A percentile compares a stretch with the other conserved stretches of the same genome.
Conservation (phyloP, 1,140 invertebrate genomes). For the Hydropsyche tenuis region DNA sequence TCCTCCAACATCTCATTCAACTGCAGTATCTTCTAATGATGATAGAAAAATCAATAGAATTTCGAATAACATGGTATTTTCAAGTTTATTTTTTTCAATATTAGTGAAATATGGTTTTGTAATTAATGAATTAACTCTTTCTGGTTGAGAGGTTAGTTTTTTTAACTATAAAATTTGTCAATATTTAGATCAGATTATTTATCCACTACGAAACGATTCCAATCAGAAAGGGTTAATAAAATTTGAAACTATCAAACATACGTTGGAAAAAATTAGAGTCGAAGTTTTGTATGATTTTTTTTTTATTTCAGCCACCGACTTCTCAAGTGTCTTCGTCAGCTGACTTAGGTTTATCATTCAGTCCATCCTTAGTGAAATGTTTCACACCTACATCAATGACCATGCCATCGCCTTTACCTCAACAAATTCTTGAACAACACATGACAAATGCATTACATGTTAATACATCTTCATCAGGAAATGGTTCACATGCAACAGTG, state of each 20-base stretch:
- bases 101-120: no score
- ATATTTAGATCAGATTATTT: no score
- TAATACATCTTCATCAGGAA: conserved; percentile 48
- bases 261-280: no score
- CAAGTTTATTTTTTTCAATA: no score
- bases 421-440: conserved; percentile 35
- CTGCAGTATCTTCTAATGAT: not conserved
- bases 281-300: no score
- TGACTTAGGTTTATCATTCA: conserved; percentile 18
- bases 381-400: conserved; percentile 6
- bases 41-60: conserved; percentile 9
- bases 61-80: conserved; percentile 10
- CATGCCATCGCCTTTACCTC: not conserved
- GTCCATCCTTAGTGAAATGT: conserved; percentile 1
- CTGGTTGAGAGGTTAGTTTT: no score
- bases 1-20: conserved; percentile 23
- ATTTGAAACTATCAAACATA: no score
- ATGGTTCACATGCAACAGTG: conserved; percentile 41
- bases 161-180: no score
- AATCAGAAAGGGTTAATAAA: no score
- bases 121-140: no score
- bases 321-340: conserved; percentile 17
- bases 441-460: conserved; percentile 39
- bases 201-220: no score
- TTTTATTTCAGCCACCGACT: not conserved